Evolutionary conservation across 2,888 invertebrate species (phyloP), one percentile per base, ranked within the genome.

Genomic region (Ephialtes manifestator): DNA sequence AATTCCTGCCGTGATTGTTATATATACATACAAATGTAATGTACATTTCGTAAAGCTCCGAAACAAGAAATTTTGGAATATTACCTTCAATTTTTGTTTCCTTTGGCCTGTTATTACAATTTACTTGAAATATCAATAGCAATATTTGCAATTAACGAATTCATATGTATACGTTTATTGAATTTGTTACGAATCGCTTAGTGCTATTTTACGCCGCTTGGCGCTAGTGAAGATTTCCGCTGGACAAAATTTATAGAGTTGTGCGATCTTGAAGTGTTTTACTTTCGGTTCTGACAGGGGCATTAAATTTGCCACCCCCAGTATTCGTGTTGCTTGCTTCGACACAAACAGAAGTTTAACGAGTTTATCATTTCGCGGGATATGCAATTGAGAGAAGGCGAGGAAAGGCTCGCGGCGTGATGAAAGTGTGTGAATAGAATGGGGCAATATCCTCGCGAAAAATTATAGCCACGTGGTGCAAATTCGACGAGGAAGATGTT

Each of bases 391-490:
- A 8, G 28, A 43, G 5, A 13, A 24, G n/a, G 24, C 46, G 35
- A 72, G 43, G 11, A 53, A 39, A 79, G 67, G 31, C 77, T 55
- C 63, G 60, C 24, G 43, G 65, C 65, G 48, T 24, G 71, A 82
- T 76, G 82, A 76, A 51, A 51, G 76, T 53, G 55, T 20, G 58
- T 55, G 20, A 71, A 31, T 51, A 71, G 24, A 51, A 65, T 55
- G 72, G 39, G 43, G 76, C 58, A 35, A 24, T 31, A 75, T 60
- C 53, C 51, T 65, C 63, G 60, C 53, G 46, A 75, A 68, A 76
- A 68, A 51, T 71, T 67, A 43, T 65, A 82, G 76, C 71, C 82
- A 82, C 82, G 85, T 85, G 85, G 79, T 70, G 63, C 65, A 35
- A 80, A 80, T 85, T 79, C 48, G 67, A 80, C 53, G 70, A 55